These are phyloP conservation scores for Elaphurus davidianus DNA, from an alignment of 2,113 vertebrate species.

Conservation along the genomic window DNA sequence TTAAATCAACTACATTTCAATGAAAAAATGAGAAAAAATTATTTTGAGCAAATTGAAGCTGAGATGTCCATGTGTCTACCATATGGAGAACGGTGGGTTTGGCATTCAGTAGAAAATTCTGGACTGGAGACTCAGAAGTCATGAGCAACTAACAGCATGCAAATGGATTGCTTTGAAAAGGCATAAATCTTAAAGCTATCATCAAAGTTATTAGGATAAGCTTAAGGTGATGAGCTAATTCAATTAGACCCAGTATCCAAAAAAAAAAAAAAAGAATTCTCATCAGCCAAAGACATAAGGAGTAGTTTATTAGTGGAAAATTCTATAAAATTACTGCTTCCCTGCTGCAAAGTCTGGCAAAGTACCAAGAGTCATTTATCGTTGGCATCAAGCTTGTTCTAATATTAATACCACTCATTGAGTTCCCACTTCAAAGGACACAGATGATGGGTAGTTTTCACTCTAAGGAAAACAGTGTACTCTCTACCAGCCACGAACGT, in stretches of 20 bases:
- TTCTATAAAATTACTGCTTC: slow-evolving; percentile 36
- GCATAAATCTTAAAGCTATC: slow-evolving; percentile 19
- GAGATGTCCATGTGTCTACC: neutral
- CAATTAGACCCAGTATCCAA: slow-evolving; percentile 19
- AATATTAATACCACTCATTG: slow-evolving; percentile 30
- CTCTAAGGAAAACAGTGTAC: slow-evolving; percentile 34
- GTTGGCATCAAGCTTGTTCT: slow-evolving; percentile 42
- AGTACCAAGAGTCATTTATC: neutral
- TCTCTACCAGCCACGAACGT: neutral
- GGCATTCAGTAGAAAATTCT: neutral
- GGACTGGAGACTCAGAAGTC: neutral
- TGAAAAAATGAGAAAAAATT: neutral
- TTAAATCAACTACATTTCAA: neutral
- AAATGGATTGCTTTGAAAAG: neutral
- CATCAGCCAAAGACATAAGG: slow-evolving; percentile 24
- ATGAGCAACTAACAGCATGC: neutral
- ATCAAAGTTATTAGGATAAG: slow-evolving; percentile 26
- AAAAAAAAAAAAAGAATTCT: slow-evolving; percentile 22
- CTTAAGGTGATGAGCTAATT: slow-evolving; percentile 55
- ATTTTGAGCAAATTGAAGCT: neutral
- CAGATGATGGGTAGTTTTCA: neutral
- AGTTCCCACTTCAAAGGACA: slow-evolving; percentile 32
- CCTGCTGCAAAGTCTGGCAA: neutral
- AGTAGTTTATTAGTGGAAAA: slow-evolving; percentile 33
- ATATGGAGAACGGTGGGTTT: neutral